Evolutionary conservation across 2,888 invertebrate species (phyloP), one percentile per base, ranked within the genome.

Genomic region (Abrostola tripartita): DNA sequence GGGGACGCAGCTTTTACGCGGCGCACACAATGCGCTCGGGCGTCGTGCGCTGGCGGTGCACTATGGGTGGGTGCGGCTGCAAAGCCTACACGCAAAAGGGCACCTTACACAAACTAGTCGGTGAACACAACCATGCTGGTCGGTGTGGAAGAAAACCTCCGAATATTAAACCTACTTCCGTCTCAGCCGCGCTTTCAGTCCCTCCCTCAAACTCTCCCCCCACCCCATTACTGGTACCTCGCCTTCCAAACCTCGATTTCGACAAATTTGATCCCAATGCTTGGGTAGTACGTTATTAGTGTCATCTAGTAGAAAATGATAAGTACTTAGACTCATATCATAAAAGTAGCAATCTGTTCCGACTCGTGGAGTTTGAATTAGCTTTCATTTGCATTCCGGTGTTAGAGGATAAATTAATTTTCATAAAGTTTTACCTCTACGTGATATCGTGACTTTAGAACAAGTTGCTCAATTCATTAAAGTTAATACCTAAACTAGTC

Each of bases 21-120:
- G 94, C 94, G 66, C 94, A 94, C 78, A 94, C 94, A 9, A 94
- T 94, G 94, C 91, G 94, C 52, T 94, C 94, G 7, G 94, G 94
- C 51, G 90, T 93, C 12, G 94, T 94, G 61, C 92, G 94, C 70
- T 94, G 94, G 94, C 90, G 94, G 0, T 94, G 94, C 81, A 94
- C 94, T 0, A 94, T 94, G 94, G 94, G 94, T 61, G 94, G 94
- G 52, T 94, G 94, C 73, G 93, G 93, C 37, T 94, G 94, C 81
- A 94, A 94, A 77, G 94, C 94, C 2, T 94, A 94, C 86, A 94
- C 94, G 10, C 93, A 93, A 78, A 91, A 91, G 70, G 94, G 94
- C 41, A 89, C 91, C 6, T 79, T 94, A 5, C 93, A 93, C 83
- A 94, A 94, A 75, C 85, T 94, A 41, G 92, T 94, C 44, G 94